These are phyloP conservation scores for Microcaecilia unicolor DNA, from an alignment of 2,797 vertebrate species.

Conservation along the genomic window DNA sequence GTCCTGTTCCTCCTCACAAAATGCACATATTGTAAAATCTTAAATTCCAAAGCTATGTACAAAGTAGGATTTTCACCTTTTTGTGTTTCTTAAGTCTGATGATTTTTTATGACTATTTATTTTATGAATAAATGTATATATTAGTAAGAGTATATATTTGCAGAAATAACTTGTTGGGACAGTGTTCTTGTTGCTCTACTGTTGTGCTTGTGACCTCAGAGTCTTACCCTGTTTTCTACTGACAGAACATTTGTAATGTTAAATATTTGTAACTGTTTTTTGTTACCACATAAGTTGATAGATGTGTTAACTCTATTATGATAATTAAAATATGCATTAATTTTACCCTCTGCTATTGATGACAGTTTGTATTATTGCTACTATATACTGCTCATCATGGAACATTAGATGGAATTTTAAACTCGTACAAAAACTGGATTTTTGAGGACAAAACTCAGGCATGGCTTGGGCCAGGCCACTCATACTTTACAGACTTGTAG, in stretches of 20 bases:
- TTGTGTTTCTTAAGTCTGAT: constrained; percentile 51
- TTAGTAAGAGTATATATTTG: constrained; percentile 89
- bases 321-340: constrained; percentile 63
- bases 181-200: constrained; percentile 71
- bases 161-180: constrained; percentile 60
- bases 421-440: too few relatives aligned
- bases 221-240: constrained; percentile 59
- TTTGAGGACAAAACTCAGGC: too few relatives aligned
- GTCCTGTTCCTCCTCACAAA: constrained; percentile 36
- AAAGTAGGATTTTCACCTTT: constrained; percentile 55
- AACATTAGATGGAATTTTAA: too few relatives aligned
- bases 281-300: constrained; percentile 64
- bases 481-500: too few relatives aligned
- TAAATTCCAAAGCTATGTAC: constrained; percentile 86
- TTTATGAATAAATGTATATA: constrained; percentile 81
- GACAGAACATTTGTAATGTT: constrained; percentile 60
- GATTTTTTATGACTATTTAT: constrained; percentile 89
- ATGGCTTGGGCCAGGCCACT: too few relatives aligned
- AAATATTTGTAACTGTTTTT: constrained; percentile 56
- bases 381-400: too few relatives aligned
- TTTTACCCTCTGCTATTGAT: constrained; percentile 11
- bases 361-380: too few relatives aligned
- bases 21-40: constrained; percentile 47
- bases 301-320: constrained; percentile 84
- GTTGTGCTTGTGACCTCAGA: constrained; percentile 72